A percentile compares a stretch with the other conserved stretches of the same genome.
These are phyloP conservation scores for Drosophila maculinotata DNA, from an alignment of 2,888 invertebrate genomes.

Conservation along the genomic window DNA sequence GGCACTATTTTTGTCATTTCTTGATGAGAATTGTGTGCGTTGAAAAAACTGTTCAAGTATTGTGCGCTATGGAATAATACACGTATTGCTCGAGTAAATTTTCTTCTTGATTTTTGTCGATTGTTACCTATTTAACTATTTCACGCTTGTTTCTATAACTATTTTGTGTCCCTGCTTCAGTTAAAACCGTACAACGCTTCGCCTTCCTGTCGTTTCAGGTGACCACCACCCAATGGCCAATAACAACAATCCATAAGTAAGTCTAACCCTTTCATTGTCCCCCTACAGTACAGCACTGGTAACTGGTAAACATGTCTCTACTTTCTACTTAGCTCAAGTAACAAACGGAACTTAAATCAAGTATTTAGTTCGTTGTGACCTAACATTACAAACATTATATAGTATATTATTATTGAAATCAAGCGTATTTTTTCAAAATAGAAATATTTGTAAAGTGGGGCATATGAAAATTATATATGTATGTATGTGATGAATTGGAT, in stretches of 20 bases:
- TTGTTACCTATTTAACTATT: constrained; percentile 49
- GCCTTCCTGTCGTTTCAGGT: constrained; percentile 8
- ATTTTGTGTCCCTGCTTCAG: constrained; percentile 69
- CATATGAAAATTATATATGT: constrained; percentile 18
- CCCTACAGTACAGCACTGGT: constrained; percentile 27
- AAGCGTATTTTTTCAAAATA: constrained; percentile 22
- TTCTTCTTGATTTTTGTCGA: constrained; percentile 4
- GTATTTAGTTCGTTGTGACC: constrained; percentile 61
- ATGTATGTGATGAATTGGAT: constrained; percentile 15
- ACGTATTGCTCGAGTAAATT: constrained; percentile 10
- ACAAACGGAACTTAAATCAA: constrained; percentile 53
- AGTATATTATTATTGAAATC: constrained; percentile 11
- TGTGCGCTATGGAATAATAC: constrained; percentile 25
- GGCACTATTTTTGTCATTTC: constrained; percentile 74
- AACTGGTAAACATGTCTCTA: constrained; percentile 17
- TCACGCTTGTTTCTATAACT: constrained; percentile 54
- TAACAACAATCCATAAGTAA: constrained; percentile 43
- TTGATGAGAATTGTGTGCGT: constrained; percentile 37
- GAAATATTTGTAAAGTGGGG: constrained; percentile 23
- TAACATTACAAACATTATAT: constrained; percentile 23
- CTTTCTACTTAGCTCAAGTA: constrained; percentile 38
- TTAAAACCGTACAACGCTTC: constrained; percentile 60
- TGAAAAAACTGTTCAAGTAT: constrained; percentile 20
- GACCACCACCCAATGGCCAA: constrained; percentile 7
- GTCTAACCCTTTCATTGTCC: constrained; percentile 9